Evolutionary conservation across 2,113 vertebrate genomes (phyloP).

Genomic region (Reinhardtius hippoglossoides): DNA sequence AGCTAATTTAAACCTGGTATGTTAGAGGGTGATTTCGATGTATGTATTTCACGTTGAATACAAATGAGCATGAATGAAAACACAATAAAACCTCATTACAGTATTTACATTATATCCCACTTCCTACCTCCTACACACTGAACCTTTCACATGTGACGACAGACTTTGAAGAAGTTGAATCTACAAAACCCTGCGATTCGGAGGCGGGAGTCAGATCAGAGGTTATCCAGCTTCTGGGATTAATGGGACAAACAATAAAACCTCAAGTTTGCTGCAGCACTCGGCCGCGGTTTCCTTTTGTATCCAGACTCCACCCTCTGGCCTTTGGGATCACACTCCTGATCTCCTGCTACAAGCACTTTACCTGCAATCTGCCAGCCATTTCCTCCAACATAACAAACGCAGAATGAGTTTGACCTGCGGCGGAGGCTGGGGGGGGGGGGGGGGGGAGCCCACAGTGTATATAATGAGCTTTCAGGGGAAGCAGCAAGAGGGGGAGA

Average conservation of each 20-base stretch:
- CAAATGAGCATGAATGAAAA: too few relatives aligned
- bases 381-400: constrained; percentile 68
- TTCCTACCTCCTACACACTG: too few relatives aligned
- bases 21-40: too few relatives aligned
- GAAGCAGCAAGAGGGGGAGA: not conserved
- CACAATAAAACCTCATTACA: too few relatives aligned
- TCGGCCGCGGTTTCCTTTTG: constrained; percentile 38
- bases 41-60: too few relatives aligned
- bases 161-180: constrained; percentile 34
- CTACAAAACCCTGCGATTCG: constrained; percentile 26
- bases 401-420: constrained; percentile 73
- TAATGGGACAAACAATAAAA: constrained; percentile 57
- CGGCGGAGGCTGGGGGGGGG: constrained; percentile 11
- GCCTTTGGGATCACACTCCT: constrained; percentile 48
- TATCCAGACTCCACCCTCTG: constrained; percentile 34
- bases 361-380: constrained; percentile 53
- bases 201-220: constrained; percentile 29
- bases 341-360: constrained; percentile 60
- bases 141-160: constrained; percentile 25
- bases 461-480: constrained; percentile 32
- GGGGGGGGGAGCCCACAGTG: constrained; percentile 17
- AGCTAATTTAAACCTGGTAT: too few relatives aligned
- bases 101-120: too few relatives aligned
- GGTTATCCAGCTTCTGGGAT: constrained; percentile 57
- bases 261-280: constrained; percentile 48